These are phyloP conservation scores for Nettapus auritus DNA, from an alignment of 2,113 vertebrate genomes.

Conservation along the genomic window DNA sequence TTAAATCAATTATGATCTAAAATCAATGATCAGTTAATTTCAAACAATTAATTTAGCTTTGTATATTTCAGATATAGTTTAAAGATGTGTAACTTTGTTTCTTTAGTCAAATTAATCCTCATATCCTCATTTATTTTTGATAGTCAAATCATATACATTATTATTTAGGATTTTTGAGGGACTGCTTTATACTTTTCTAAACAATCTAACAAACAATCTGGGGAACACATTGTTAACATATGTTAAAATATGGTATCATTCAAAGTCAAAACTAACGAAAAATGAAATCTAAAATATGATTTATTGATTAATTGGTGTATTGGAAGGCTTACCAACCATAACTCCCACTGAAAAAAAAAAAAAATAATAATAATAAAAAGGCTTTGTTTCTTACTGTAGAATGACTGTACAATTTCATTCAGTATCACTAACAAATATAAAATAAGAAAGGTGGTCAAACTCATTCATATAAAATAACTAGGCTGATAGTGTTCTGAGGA, in stretches of 20 bases:
- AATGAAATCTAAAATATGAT: conserved; percentile 29
- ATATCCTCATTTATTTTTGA: neutral
- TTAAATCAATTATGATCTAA: neutral
- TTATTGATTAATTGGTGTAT: neutral
- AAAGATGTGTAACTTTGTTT: neutral
- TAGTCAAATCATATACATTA: neutral
- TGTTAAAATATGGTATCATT: neutral
- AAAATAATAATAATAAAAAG: neutral
- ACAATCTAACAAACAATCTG: conserved; percentile 1
- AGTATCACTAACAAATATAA: neutral
- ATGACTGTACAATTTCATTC: neutral
- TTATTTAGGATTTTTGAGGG: neutral
- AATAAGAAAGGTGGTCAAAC: neutral
- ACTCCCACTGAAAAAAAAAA: neutral
- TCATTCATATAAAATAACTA: neutral
- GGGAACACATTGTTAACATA: conserved; percentile 17
- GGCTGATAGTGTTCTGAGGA: neutral
- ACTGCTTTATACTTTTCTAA: neutral
- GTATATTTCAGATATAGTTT: neutral
- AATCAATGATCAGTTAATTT: neutral
- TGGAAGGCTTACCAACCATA: neutral
- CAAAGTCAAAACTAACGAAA: conserved; percentile 39
- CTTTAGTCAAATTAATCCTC: neutral
- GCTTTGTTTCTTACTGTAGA: neutral
- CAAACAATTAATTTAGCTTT: neutral